Evolutionary conservation across 2,888 invertebrate genomes (phyloP).

Genomic region (Melikaiella ostensackeni): DNA sequence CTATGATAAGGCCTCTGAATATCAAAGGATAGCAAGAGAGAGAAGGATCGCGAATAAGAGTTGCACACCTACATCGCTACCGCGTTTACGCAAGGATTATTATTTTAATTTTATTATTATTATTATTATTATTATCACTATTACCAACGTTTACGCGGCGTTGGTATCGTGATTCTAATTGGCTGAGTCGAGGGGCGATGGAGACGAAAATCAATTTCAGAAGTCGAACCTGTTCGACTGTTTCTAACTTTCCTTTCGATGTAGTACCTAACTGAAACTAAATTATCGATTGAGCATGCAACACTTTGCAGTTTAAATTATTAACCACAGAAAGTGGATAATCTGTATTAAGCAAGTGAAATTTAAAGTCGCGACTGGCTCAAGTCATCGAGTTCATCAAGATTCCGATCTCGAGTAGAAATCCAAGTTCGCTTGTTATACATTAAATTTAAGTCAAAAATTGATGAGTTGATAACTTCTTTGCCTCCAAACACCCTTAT

Average conservation of each 20-base stretch:
- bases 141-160: conserved; percentile 13
- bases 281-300: conserved; percentile 33
- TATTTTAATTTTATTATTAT: conserved; percentile 37
- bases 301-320: conserved; percentile 33
- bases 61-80: conserved; percentile 36
- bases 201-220: conserved; percentile 33
- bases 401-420: conserved; percentile 14
- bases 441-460: no score
- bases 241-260: conserved; percentile 30
- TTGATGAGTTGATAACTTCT: no score
- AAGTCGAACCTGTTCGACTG: conserved; percentile 33
- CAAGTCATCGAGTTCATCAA: conserved; percentile 12
- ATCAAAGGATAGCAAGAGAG: conserved; percentile 14
- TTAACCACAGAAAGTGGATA: conserved; percentile 21
- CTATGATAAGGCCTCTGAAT: conserved; percentile 17
- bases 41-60: conserved; percentile 22
- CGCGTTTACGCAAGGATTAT: conserved; percentile 39
- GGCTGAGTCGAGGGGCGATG: conserved; percentile 14
- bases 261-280: conserved; percentile 28
- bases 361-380: conserved; percentile 1
- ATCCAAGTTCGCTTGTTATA: conserved; percentile 5
- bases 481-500: no score
- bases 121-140: conserved; percentile 32
- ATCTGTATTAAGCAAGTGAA: conserved; percentile 2
- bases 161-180: conserved; percentile 29